Percentiles rank a stretch among this genome's conserved stretches.
These are phyloP conservation scores for Ibidorhyncha struthersii DNA, from an alignment of 2,113 vertebrate species.

Conservation along the genomic window DNA sequence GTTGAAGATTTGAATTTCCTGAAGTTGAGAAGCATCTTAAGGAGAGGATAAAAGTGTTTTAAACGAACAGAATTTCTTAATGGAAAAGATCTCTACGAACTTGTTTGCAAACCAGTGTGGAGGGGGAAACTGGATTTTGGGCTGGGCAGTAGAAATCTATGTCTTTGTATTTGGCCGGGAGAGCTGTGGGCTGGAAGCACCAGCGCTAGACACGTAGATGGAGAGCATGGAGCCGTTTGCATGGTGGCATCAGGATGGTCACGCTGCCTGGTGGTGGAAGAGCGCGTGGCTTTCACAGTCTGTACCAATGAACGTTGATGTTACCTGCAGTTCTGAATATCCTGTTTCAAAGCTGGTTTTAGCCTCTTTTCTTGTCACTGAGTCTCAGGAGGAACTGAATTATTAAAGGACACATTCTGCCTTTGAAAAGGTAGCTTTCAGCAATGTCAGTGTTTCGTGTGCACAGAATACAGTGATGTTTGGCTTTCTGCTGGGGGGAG, in stretches of 20 bases:
- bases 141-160: background rate
- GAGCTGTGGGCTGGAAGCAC: background rate
- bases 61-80: background rate
- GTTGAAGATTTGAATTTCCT: background rate
- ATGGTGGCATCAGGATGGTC: fast-evolving
- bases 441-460: background rate
- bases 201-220: fast-evolving
- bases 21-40: background rate
- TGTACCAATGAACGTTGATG: fast-evolving
- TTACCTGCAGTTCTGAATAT: background rate
- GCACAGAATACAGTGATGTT: background rate
- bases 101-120: background rate
- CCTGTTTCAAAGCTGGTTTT: background rate
- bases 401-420: background rate
- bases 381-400: background rate
- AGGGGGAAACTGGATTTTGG: background rate
- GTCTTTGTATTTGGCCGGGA: background rate
- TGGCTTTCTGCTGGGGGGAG: background rate
- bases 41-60: background rate
- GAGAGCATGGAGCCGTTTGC: background rate
- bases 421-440: background rate
- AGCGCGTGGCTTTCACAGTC: fast-evolving
- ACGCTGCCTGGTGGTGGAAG: background rate
- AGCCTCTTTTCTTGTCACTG: background rate
- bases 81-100: background rate